These are phyloP conservation scores for Escarpia spicata DNA, from an alignment of 2,888 invertebrate species.

Conservation along the genomic window DNA sequence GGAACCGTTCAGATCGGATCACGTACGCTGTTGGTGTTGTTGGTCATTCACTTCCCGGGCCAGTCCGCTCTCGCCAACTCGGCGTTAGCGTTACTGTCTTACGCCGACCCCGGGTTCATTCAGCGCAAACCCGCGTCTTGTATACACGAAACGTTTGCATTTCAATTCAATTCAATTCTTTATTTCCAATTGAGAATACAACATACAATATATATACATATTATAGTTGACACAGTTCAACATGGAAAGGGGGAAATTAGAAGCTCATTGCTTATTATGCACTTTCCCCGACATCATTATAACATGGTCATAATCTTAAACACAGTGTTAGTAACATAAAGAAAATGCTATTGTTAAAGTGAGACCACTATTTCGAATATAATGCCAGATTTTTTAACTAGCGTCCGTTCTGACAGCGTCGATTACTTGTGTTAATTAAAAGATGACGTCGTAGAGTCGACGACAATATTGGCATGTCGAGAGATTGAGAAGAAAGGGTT, in stretches of 20 bases:
- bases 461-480: background rate
- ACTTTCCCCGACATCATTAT: no score
- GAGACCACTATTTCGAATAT: no score
- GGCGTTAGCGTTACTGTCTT: background rate
- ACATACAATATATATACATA: no score
- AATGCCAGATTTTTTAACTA: background rate
- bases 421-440: background rate
- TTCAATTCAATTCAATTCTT: no score
- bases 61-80: background rate
- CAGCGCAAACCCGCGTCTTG: background rate
- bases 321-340: no score
- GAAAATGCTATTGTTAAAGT: no score
- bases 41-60: background rate
- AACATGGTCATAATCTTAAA: no score
- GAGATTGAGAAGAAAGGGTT: no score
- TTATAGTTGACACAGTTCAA: no score
- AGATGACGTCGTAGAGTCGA: background rate
- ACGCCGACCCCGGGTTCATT: background rate
- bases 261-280: no score
- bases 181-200: no score
- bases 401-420: background rate
- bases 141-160: background rate
- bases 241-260: no score
- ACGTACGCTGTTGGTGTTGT: conserved; percentile 3
- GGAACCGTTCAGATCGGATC: background rate